Evolutionary conservation across 2,888 invertebrate genomes (phyloP).

Genomic region (Ormia ochracea): DNA sequence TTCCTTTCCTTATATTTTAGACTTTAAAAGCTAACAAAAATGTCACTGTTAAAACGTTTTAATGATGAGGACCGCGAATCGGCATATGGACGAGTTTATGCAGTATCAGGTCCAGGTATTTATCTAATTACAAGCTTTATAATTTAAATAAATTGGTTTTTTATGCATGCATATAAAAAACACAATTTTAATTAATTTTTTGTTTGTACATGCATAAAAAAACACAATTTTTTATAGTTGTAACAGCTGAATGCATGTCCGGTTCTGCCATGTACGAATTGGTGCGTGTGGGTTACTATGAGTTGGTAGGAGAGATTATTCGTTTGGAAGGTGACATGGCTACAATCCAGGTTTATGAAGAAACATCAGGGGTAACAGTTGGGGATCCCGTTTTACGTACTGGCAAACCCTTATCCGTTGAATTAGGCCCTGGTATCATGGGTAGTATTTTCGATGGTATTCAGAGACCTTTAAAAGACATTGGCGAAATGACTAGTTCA

Average conservation of each 20-base stretch:
- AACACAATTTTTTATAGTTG: constrained; percentile 81
- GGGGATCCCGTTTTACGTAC: constrained; percentile 98
- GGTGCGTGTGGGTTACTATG: constrained; percentile 97
- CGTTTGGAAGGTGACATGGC: constrained; percentile 99
- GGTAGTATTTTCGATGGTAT: constrained; percentile 99
- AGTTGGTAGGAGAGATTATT: constrained; percentile 99
- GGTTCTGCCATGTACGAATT: constrained; percentile 99
- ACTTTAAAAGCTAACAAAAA: constrained; percentile 70
- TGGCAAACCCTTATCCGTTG: constrained; percentile 98
- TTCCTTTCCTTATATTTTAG: background rate
- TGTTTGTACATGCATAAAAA: no score
- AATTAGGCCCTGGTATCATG: constrained; percentile 98
- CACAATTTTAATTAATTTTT: no score
- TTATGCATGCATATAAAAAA: no score
- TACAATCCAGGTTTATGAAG: constrained; percentile 97
- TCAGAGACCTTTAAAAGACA: constrained; percentile 97
- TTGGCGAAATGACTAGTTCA: constrained; percentile 91
- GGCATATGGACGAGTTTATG: constrained; percentile 94
- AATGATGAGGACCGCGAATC: constrained; percentile 91
- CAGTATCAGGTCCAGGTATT: constrained; percentile 97
- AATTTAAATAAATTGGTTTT: background rate
- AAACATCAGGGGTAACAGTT: constrained; percentile 97
- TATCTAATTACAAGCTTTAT: constrained; percentile 62
- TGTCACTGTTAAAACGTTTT: constrained; percentile 85
- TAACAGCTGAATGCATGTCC: constrained; percentile 98